Conservation (phyloP, 2,797 vertebrate species). For the Apogon hyalosoma region DNA sequence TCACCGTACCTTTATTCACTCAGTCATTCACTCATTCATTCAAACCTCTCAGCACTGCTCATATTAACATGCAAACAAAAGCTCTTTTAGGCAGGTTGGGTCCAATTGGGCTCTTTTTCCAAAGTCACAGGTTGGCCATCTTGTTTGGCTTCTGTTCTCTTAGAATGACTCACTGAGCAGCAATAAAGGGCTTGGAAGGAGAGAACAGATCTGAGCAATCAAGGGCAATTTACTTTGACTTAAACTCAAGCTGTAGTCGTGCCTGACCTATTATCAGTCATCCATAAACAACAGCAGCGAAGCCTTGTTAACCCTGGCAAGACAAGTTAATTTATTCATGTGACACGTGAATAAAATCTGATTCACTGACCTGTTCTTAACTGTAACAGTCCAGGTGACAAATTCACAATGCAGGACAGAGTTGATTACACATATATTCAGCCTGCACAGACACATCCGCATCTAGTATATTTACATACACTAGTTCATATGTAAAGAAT, state of each 20-base stretch:
- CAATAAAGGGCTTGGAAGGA: slow-evolving; percentile 43
- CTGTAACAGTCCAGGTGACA: slow-evolving; percentile 5
- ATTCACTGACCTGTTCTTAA: slow-evolving; percentile 51
- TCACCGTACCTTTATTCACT: slow-evolving; percentile 51
- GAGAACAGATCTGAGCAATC: slow-evolving; percentile 44
- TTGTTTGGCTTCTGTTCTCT: slow-evolving; percentile 35
- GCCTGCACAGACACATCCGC: not conserved
- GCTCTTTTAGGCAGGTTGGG: slow-evolving; percentile 28
- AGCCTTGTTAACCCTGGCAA: slow-evolving; percentile 5
- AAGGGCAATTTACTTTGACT: slow-evolving; percentile 41
- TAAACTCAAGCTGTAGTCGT: slow-evolving; percentile 11
- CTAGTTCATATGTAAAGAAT: slow-evolving; percentile 4
- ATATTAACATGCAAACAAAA: slow-evolving; percentile 59
- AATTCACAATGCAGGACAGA: not conserved
- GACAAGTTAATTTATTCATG: slow-evolving; percentile 35
- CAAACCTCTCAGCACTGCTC: slow-evolving; percentile 44
- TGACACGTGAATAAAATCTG: slow-evolving; percentile 8
- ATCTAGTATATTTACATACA: not conserved
- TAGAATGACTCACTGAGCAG: slow-evolving; percentile 32
- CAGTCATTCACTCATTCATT: too few species aligned
- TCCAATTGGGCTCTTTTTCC: slow-evolving; percentile 33
- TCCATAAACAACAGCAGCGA: slow-evolving; percentile 15
- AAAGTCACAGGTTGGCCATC: slow-evolving; percentile 41
- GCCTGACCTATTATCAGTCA: slow-evolving; percentile 23
- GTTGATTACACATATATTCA: not conserved